Evolutionary conservation across 2,888 invertebrate species (phyloP), one percentile per base, ranked within the genome.

Genomic region (Cantharis lateralis): DNA sequence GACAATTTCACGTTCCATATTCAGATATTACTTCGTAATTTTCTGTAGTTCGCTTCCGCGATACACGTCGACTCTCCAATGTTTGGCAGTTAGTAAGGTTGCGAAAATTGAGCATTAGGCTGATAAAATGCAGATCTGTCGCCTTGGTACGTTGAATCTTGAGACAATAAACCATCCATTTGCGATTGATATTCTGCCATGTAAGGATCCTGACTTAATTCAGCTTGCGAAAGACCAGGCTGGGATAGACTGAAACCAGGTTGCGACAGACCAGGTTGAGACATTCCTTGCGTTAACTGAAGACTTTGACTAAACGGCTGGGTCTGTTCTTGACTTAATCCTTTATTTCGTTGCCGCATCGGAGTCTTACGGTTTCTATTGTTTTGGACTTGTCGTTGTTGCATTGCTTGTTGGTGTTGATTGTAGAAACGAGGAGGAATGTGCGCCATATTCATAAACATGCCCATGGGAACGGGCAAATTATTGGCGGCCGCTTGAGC

Each of bases 81-180:
- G 83, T 82, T 81, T 83, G 81, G 84, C 80, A 84, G 89, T 93
- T 93, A 93, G 90, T 93, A 93, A 80, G 91, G 91, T 89, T 93
- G 93, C 86, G 91, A 91, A 89, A 92, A 91, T 83, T 91, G 90
- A 89, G 92, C 90, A 89, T 91, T 90, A 68, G 90, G 88, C 89
- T 92, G 91, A 89, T 93, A 89, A 86, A 87, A 88, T 74, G 85
- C 90, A 85, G 87, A 90, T 87, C 93, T 88, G 82, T 90, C 90
- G 78, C 90, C 88, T 83, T 88, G 88, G 81, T 88, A 88, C 62
- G 88, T 88, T n/a, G 88, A 88, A 81, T 87, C 98, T 90, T 98
- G 98, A 70, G 98, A 98, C 84, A 98, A 90, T 85, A 98, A 92
- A 74, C 96, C 97, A 88, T 98, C 98, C 90, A 97, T 96, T 90